Conservation (phyloP, 2,797 vertebrate species). For the Sternotherus odoratus region DNA sequence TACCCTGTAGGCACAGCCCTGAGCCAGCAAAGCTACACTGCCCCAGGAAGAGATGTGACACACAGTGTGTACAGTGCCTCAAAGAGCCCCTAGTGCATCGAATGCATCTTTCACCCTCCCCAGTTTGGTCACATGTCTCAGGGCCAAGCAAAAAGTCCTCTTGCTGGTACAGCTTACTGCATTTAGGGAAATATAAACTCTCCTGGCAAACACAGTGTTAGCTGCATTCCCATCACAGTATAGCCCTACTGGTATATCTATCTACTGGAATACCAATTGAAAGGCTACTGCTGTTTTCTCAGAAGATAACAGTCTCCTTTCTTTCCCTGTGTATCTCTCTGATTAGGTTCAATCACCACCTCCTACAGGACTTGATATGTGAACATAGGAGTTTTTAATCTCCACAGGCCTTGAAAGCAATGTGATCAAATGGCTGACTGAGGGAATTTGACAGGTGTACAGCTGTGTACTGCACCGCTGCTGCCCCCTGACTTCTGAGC, state of each 20-base stretch:
- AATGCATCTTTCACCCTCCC: not conserved
- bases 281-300: not conserved
- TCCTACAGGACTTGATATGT: not conserved
- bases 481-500: constrained; percentile 55
- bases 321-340: not conserved
- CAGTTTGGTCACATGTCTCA: not conserved
- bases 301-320: not conserved
- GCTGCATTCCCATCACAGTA: rapidly evolving
- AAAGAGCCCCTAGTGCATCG: rapidly evolving
- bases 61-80: not conserved
- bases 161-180: not conserved
- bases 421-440: constrained; percentile 49
- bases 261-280: not conserved
- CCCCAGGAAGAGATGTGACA: not conserved
- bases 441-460: constrained; percentile 42
- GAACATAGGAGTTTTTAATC: not conserved
- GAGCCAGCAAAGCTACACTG: not conserved
- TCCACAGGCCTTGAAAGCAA: constrained; percentile 46
- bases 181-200: not conserved
- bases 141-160: not conserved
- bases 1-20: not conserved
- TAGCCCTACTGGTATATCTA: rapidly evolving
- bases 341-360: not conserved
- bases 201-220: not conserved
- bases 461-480: constrained; percentile 49